These are phyloP conservation scores for Trinorchestia longiramus DNA, from an alignment of 1,140 invertebrate genomes.

Conservation along the genomic window DNA sequence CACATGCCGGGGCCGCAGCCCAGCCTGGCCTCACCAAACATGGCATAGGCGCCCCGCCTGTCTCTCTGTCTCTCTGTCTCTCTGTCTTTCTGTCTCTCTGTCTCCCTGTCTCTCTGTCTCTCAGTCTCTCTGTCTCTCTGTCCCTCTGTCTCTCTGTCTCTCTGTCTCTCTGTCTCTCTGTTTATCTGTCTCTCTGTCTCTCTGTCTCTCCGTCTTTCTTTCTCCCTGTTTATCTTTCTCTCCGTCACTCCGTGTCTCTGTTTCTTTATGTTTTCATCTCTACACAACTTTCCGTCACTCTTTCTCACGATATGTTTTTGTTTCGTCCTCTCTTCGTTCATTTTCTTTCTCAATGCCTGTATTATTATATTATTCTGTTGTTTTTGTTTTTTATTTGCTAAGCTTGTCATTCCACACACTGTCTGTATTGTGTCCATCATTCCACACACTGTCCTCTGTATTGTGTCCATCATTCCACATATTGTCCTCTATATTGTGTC, in stretches of 20 bases:
- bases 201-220: conserved; percentile 43
- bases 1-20: too few relatives aligned
- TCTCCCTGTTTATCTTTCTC: conserved; percentile 48
- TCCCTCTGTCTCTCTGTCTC: conserved; percentile 55
- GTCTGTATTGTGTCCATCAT: too few relatives aligned
- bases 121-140: background rate
- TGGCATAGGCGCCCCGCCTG: background rate
- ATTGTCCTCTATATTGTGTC: too few relatives aligned
- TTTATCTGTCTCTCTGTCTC: conserved; percentile 37
- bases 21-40: too few relatives aligned
- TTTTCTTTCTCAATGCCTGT: too few relatives aligned
- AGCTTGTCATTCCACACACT: too few relatives aligned
- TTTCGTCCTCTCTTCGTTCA: conserved; percentile 13
- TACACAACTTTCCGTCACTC: background rate
- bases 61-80: background rate
- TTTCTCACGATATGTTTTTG: conserved; percentile 3
- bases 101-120: conserved; percentile 7
- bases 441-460: too few relatives aligned
- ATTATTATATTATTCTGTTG: too few relatives aligned
- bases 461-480: too few relatives aligned
- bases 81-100: conserved; percentile 31
- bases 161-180: background rate
- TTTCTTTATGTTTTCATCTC: conserved; percentile 31
- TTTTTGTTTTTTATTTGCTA: too few relatives aligned
- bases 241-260: conserved; percentile 46